Evolutionary conservation across 2,797 vertebrate species (phyloP), one percentile per base, ranked within the genome.

Genomic region (Discoglossus pictus): DNA sequence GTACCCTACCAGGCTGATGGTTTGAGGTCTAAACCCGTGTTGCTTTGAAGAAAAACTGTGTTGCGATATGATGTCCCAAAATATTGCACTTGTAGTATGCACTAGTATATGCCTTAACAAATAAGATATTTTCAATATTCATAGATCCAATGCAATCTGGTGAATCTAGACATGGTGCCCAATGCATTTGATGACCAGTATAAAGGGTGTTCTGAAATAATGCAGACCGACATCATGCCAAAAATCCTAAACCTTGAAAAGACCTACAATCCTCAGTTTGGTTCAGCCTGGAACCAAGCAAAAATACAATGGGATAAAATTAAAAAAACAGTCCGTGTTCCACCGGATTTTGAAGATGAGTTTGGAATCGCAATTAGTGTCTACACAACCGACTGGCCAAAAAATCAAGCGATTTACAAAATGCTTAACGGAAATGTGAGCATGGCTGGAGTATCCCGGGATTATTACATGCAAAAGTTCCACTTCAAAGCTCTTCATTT

Each of bases 161-260:
- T 58, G 43, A 56, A 56, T 21, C 60, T 82, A 52, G 65, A 72
- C 52, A 65, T 79, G 56, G 76, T 67, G 52, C 46, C 61, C 35
- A 64, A 80, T 2, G 66, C 79, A 9, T 83, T 84, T 0, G 82
- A 83, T 35, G 81, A 84, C 25, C 75, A 80, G 36, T 84, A 84
- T 7, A 43, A 73, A 46, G 82, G 80, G 34, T 83, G 82, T 12
- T 3, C 23, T 0, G 52, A 76, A 54, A 53, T 73, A 47, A 78
- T 82, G 73, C 80, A 79, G 35, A 50, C 48, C 46, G 50, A 75
- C 17, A 74, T 64, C 35, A 71, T 71, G 68, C 60, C 78, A 18
- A 69, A 16, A 20, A 48, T 84, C 62, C 50, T 84, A 4, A 51
- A 73, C 43, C 36, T 74, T 23, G 83, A 84, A 68, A 78, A 71